Evolutionary conservation across 2,888 invertebrate species (phyloP).

Genomic region (Hyles lineata): DNA sequence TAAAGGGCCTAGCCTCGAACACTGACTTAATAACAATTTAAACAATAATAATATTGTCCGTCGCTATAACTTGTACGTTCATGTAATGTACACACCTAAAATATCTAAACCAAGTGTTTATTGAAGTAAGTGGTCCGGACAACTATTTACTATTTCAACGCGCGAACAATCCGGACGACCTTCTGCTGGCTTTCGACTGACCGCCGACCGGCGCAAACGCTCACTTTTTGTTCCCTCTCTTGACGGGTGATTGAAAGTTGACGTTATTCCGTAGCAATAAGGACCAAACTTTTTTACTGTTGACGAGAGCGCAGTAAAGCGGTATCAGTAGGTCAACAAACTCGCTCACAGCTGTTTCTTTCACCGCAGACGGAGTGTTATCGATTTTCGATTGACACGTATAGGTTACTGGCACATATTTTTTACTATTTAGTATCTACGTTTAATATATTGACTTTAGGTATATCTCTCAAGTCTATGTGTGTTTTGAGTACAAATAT

Average conservation of each 20-base stretch:
- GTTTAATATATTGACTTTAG: too few relatives aligned
- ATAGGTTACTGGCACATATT: slow-evolving; percentile 14
- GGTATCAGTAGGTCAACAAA: slow-evolving; percentile 23
- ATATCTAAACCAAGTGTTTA: not conserved
- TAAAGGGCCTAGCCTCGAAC: too few relatives aligned
- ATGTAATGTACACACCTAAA: too few relatives aligned
- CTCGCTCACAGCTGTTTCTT: slow-evolving; percentile 14
- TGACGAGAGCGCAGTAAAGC: slow-evolving; percentile 2
- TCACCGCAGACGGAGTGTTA: not conserved
- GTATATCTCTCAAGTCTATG: too few relatives aligned
- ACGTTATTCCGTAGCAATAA: not conserved
- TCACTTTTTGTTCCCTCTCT: not conserved
- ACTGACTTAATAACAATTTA: too few relatives aligned
- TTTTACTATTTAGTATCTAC: not conserved
- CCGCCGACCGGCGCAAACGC: slow-evolving; percentile 1
- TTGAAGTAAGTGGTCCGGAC: not conserved
- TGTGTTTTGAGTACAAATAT: not conserved
- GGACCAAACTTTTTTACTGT: not conserved
- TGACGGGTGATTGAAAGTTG: not conserved
- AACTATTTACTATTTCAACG: slow-evolving; percentile 12
- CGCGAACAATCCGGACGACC: slow-evolving; percentile 18
- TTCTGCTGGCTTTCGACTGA: slow-evolving; percentile 15
- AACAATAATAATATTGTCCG: too few relatives aligned
- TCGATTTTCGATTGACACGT: slow-evolving; percentile 12
- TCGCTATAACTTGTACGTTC: too few relatives aligned